phyloP scores from a whole-genome alignment of 1,140 invertebrate genomes.

The Drosophila guanche region DNA sequence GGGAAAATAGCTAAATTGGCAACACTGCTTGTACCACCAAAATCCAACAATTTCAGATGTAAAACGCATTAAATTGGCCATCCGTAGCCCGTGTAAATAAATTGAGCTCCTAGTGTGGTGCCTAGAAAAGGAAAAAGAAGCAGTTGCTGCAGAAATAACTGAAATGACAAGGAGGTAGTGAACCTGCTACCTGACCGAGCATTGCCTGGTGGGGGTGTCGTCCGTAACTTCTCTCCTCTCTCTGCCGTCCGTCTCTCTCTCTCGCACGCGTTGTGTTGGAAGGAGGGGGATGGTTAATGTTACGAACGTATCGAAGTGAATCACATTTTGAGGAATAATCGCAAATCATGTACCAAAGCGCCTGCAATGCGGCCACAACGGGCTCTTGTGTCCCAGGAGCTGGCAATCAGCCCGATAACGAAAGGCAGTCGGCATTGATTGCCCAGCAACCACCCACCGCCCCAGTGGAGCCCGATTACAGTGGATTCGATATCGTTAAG shows the following conservation, averaged over 20 bases:
- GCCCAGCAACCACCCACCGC: conserved; percentile 85
- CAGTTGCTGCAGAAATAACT: conserved; percentile 22
- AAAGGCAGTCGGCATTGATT: conserved; percentile 84
- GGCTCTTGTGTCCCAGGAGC: conserved; percentile 84
- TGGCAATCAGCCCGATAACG: conserved; percentile 84
- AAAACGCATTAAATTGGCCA: conserved; percentile 64
- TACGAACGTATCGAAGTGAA: conserved; percentile 59
- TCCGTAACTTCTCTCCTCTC: conserved; percentile 29
- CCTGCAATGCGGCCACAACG: conserved; percentile 86
- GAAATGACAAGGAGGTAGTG: conserved; percentile 1
- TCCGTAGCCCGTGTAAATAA: conserved; percentile 37
- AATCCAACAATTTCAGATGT: conserved; percentile 45
- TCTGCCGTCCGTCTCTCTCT: conserved; percentile 21
- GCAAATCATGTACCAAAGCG: conserved; percentile 86
- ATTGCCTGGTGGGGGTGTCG: conserved; percentile 67
- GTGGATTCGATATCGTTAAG: conserved; percentile 95
- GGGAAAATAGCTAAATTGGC: too few species aligned
- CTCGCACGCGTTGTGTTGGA: conserved; percentile 23
- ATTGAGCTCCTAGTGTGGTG: conserved; percentile 17
- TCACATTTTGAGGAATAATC: conserved; percentile 60
- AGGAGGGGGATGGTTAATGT: conserved; percentile 70
- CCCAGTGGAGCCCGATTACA: conserved; percentile 89
- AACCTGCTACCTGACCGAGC: conserved; percentile 43
- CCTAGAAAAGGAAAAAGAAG: conserved; percentile 9
- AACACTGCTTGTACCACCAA: conserved; percentile 33